Percentiles rank a stretch among this genome's conserved stretches.
These are phyloP conservation scores for Sigmodon hispidus DNA, from an alignment of 2,113 vertebrate genomes.

Conservation along the genomic window DNA sequence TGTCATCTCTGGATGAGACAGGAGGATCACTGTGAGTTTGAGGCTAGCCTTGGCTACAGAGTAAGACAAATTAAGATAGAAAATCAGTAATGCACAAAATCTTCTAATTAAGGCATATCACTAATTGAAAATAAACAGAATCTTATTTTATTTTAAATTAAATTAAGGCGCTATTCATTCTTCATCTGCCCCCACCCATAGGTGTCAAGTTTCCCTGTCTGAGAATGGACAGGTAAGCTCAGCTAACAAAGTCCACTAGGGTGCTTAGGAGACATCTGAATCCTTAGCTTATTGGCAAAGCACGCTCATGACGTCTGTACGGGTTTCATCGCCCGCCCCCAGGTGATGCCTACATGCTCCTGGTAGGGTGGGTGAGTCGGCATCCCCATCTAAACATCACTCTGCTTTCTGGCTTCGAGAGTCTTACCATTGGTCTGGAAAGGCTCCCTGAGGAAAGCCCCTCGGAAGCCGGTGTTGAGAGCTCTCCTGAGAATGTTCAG, in stretches of 20 bases:
- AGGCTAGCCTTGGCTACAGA: neutral
- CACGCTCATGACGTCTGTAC: neutral
- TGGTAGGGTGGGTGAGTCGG: neutral
- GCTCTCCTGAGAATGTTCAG: constrained; percentile 93
- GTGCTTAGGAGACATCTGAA: neutral
- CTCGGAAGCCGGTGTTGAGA: constrained; percentile 89
- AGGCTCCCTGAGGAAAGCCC: constrained; percentile 89
- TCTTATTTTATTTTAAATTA: neutral
- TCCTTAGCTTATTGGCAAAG: neutral
- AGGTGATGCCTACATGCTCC: too few species aligned
- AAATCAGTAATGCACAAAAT: neutral
- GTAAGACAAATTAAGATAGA: neutral
- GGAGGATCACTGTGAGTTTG: neutral
- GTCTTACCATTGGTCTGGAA: constrained; percentile 93
- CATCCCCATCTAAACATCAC: neutral
- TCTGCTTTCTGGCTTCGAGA: neutral
- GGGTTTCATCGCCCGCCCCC: neutral
- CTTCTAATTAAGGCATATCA: constrained; percentile 9
- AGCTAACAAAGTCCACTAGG: neutral
- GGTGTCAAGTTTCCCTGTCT: neutral
- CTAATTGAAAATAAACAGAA: neutral
- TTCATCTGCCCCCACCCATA: neutral
- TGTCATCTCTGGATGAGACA: neutral
- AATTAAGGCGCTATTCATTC: neutral
- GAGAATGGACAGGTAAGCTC: neutral